Percentiles rank a stretch among this genome's conserved stretches.
Evolutionary conservation across 1,140 invertebrate genomes (phyloP).

Genomic region (Orius laevigatus): DNA sequence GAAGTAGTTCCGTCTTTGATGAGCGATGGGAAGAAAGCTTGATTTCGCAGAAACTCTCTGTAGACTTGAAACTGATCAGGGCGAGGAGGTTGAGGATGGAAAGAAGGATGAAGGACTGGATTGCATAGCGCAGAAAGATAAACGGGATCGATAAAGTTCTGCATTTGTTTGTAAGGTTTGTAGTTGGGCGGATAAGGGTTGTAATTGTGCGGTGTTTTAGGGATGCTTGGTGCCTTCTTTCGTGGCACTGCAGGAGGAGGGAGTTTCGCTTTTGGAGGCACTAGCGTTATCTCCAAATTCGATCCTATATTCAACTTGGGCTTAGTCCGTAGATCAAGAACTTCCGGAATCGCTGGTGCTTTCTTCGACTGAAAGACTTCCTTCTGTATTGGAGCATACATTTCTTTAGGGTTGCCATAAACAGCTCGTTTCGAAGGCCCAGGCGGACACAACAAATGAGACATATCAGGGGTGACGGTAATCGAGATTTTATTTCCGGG

Average conservation of each 20-base stretch:
- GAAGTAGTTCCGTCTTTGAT: conserved; percentile 20
- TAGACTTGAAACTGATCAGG: conserved; percentile 29
- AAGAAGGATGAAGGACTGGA: conserved; percentile 15
- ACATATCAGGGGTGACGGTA: conserved; percentile 35
- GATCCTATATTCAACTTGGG: conserved; percentile 29
- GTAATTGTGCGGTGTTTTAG: conserved; percentile 25
- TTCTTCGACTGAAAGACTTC: conserved; percentile 20
- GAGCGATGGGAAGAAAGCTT: conserved; percentile 16
- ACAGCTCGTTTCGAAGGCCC: conserved; percentile 25
- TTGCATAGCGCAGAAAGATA: conserved; percentile 29
- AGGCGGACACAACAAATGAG: conserved; percentile 30
- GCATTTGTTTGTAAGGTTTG: conserved; percentile 12
- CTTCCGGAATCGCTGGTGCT: conserved; percentile 24
- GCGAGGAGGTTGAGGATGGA: conserved; percentile 20
- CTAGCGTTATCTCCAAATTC: conserved; percentile 42
- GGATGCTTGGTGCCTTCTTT: conserved; percentile 12
- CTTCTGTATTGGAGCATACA: conserved; percentile 28
- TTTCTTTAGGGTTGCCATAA: conserved; percentile 52
- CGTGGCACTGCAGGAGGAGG: background rate
- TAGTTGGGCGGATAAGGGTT: conserved; percentile 26
- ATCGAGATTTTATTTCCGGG: conserved; percentile 27
- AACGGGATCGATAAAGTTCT: conserved; percentile 23
- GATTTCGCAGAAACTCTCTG: conserved; percentile 25
- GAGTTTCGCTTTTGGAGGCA: conserved; percentile 22
- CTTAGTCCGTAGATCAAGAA: conserved; percentile 20